Percentiles rank a stretch among this genome's conserved stretches.
Evolutionary conservation across 2,888 invertebrate species (phyloP).

Genomic region (Deilephila elpenor): DNA sequence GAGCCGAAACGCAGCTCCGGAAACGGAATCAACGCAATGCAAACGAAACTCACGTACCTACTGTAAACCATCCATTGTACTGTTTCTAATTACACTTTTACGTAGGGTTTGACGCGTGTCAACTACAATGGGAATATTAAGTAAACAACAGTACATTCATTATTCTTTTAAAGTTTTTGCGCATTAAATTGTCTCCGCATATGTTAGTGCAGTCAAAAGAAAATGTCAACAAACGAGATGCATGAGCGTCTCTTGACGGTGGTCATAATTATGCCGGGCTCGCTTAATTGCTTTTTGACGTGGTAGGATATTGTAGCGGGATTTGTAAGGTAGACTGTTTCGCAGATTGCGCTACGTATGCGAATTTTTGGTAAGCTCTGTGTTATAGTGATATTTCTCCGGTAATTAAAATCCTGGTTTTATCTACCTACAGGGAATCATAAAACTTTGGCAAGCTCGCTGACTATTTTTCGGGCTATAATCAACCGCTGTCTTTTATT

Average conservation of each 20-base stretch:
- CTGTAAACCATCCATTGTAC: constrained; percentile 1
- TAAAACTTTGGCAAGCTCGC: too few relatives aligned
- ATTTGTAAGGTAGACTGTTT: background rate
- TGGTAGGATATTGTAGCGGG: background rate
- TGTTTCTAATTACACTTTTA: constrained; percentile 19
- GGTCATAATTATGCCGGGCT: background rate
- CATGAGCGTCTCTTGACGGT: constrained; percentile 13
- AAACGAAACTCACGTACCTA: constrained; percentile 18
- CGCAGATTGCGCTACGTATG: background rate
- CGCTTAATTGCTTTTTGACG: background rate
- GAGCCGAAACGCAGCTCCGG: constrained; percentile 18
- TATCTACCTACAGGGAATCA: too few relatives aligned
- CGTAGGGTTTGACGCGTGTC: background rate
- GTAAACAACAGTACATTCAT: background rate
- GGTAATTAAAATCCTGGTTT: too few relatives aligned
- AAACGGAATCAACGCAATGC: constrained; percentile 21
- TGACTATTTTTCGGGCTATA: too few relatives aligned
- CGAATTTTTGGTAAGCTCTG: background rate
- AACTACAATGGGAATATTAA: background rate
- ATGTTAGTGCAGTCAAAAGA: constrained; percentile 2
- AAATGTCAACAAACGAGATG: constrained; percentile 4
- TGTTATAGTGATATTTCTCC: too few relatives aligned
- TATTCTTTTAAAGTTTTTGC: background rate
- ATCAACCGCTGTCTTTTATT: too few relatives aligned
- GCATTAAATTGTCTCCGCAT: constrained; percentile 6